phyloP scores from a whole-genome alignment of 2,888 invertebrate species.

The Philopedon plagiatum region DNA sequence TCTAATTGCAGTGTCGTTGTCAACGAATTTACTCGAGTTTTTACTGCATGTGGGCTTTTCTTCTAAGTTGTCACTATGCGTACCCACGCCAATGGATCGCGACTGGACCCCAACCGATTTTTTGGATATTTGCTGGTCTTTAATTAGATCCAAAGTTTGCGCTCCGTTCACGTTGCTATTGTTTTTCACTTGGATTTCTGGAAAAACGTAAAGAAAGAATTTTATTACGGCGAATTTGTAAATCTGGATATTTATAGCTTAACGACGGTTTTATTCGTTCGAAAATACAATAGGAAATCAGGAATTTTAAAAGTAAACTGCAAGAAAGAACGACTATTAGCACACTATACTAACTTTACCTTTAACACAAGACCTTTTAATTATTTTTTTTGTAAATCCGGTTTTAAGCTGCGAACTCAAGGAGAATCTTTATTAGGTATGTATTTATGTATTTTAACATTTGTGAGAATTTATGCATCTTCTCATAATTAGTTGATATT shows the following conservation, averaged over 20 bases:
- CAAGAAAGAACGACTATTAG: not conserved
- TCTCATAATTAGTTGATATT: too few species aligned
- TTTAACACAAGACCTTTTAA: not conserved
- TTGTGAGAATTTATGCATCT: too few species aligned
- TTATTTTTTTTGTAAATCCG: not conserved
- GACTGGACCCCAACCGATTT: slow-evolving; percentile 33
- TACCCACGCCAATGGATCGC: slow-evolving; percentile 51
- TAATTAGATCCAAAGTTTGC: slow-evolving; percentile 48
- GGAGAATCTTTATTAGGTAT: too few species aligned
- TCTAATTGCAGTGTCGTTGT: slow-evolving; percentile 59
- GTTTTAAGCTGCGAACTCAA: not conserved
- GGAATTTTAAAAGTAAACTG: not conserved
- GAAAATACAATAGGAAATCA: not conserved
- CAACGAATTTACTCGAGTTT: slow-evolving; percentile 48
- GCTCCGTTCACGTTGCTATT: slow-evolving; percentile 24
- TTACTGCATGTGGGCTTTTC: slow-evolving; percentile 36
- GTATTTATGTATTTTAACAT: too few species aligned
- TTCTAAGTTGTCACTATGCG: slow-evolving; percentile 30
- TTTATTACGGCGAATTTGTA: slow-evolving; percentile 3
- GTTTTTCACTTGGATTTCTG: slow-evolving; percentile 25
- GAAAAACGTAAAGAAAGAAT: slow-evolving; percentile 20
- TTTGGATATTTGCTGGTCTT: slow-evolving; percentile 37
- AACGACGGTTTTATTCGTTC: not conserved
- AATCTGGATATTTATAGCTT: not conserved
- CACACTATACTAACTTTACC: not conserved